Base-by-base conservation (phyloP, 2,888 invertebrate genomes). In the Pycnomerus fuliginosus region DNA sequence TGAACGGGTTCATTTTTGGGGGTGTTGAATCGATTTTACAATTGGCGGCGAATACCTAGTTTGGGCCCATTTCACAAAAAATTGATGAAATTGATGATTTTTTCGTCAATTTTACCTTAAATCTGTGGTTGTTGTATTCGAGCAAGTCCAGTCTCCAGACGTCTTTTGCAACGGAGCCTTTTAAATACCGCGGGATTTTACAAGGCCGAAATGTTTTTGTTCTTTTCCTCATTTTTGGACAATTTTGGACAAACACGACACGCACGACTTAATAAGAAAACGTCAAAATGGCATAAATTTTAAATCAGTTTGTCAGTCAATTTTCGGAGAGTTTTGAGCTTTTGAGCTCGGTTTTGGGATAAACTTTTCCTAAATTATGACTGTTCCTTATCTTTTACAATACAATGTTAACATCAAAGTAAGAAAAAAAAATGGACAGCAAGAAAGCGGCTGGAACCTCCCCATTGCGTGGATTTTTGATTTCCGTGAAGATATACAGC, bases 1-100 rank as follows among this genome's bases (percentile, higher is more conserved):
- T 59, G 39, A 75, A 74, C 0, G 79, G 75, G 46, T 76, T 73
- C 50, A 82, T 69, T 53, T 66, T 74, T 2, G 80, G 79, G 0
- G 82, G 75, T 10, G 62, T 69, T 45, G 76, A 74, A 54, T 83
- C 81, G 11, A 79, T 73, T 36, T 46, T 44, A 4, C 63, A 45
- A 44, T 52, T 48, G 0, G 62, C 64, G 27, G 48, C 51, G 39
- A 64, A 68, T n/a, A 65, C 41, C 63, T 65, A 30, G 37, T n/a
- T n/a, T n/a, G n/a, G n/a, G n/a, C n/a, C n/a, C n/a, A n/a, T n/a
- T n/a, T n/a, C n/a, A n/a, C n/a, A 51, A 44, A 42, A 23, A 28
- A 34, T 8, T 8, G 27, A 16, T 17, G 27, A 24, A 14, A 23
- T 29, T 10, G 24, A 32, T 3, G 23, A 13, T 15, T 24, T 14